Conservation (phyloP, 2,888 invertebrate species). For the Empis stercorea region DNA sequence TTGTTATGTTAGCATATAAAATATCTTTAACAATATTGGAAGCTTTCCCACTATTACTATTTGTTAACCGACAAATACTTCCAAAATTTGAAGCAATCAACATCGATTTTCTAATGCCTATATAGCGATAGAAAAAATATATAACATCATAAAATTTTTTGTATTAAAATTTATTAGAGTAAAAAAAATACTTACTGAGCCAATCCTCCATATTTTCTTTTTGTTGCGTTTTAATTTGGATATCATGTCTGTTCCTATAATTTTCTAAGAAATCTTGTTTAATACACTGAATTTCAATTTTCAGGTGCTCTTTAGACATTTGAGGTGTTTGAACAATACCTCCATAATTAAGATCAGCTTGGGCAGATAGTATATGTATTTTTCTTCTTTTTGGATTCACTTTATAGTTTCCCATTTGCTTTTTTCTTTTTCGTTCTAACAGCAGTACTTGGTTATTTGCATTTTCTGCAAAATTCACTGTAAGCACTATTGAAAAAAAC, state of each 20-base stretch:
- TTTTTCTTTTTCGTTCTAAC: background rate
- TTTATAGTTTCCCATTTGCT: background rate
- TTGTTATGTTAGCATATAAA: background rate
- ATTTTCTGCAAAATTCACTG: background rate
- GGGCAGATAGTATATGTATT: background rate
- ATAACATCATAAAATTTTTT: no score
- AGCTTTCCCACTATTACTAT: background rate
- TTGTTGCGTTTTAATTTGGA: no score
- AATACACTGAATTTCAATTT: background rate
- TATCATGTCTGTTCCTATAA: no score
- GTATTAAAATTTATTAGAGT: no score
- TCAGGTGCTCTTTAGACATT: background rate
- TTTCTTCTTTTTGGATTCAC: background rate
- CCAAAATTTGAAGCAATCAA: background rate
- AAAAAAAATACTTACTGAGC: no score
- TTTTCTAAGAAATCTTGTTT: background rate
- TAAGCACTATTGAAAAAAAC: background rate
- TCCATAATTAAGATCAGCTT: background rate
- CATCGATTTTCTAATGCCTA: background rate
- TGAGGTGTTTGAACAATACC: background rate
- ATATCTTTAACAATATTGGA: background rate
- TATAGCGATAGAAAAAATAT: no score
- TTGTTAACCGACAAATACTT: background rate
- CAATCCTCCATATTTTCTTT: no score
- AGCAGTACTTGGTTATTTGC: background rate